phyloP scores from a whole-genome alignment of 2,797 vertebrate species.

The Takifugu ocellatus region DNA sequence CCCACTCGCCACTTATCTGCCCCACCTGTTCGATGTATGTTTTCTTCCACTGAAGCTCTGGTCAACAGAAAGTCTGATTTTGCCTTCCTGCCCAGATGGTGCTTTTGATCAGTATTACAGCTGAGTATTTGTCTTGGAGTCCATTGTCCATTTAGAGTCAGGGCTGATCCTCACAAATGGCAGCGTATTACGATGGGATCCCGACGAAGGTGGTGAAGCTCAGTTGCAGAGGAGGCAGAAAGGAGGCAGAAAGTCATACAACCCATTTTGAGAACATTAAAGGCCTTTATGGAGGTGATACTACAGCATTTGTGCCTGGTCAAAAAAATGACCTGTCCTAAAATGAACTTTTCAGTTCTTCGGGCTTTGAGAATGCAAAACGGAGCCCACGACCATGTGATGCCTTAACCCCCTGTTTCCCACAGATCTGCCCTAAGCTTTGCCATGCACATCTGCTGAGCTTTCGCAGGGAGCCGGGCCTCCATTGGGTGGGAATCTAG shows the following conservation, averaged over 20 bases:
- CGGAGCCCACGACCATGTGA: conserved; percentile 18
- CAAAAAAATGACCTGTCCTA: conserved; percentile 13
- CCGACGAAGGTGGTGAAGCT: too few species aligned
- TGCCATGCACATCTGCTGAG: conserved; percentile 6
- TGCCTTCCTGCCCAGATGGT: too few species aligned
- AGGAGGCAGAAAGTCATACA: too few species aligned
- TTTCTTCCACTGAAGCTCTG: background rate
- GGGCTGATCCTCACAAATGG: too few species aligned
- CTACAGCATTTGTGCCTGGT: background rate
- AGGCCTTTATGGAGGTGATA: too few species aligned
- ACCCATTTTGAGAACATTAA: too few species aligned
- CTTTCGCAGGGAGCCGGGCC: conserved; percentile 59
- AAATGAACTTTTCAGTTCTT: conserved; percentile 26
- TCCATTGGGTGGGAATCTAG: conserved; percentile 50
- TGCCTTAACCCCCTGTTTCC: conserved; percentile 35
- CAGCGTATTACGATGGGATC: too few species aligned
- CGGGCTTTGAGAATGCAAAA: conserved; percentile 19
- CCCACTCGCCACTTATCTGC: conserved; percentile 14
- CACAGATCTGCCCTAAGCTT: conserved; percentile 14
- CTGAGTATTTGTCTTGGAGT: too few species aligned
- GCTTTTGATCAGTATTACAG: too few species aligned
- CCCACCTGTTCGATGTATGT: conserved; percentile 34
- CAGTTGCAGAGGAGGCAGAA: too few species aligned
- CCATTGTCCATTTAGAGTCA: too few species aligned
- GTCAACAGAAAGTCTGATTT: too few species aligned